Evolutionary conservation across 2,113 vertebrate species (phyloP).

Genomic region (Pelusios castaneus): DNA sequence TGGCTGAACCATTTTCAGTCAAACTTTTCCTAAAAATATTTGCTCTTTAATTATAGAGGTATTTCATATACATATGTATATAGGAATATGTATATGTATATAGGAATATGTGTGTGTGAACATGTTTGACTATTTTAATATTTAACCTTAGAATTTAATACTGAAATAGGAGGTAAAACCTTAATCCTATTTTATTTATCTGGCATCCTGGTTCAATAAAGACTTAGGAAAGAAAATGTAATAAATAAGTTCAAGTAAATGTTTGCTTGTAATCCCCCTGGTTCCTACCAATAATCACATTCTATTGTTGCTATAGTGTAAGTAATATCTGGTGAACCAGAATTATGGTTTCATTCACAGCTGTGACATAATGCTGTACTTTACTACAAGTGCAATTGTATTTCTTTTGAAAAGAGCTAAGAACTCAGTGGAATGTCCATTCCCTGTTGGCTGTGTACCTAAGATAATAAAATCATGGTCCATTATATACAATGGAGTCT

Average conservation of each 20-base stretch:
- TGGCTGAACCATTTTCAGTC: not conserved
- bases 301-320: conserved; percentile 44
- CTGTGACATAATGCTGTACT: conserved; percentile 54
- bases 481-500: conserved; percentile 46
- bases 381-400: conserved; percentile 53
- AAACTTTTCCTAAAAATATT: not conserved
- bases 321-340: conserved; percentile 64
- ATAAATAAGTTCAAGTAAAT: conserved; percentile 63
- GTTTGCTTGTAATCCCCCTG: conserved; percentile 49
- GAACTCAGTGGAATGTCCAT: conserved; percentile 43
- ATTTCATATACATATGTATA: not conserved
- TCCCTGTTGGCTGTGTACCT: conserved; percentile 26
- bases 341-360: conserved; percentile 63
- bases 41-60: not conserved
- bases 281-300: conserved; percentile 48
- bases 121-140: conserved; percentile 10
- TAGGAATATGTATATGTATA: not conserved
- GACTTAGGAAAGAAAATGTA: conserved; percentile 54
- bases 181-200: conserved; percentile 51
- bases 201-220: conserved; percentile 48
- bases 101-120: not conserved
- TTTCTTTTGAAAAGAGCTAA: conserved; percentile 60
- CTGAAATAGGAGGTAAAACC: conserved; percentile 35
- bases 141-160: conserved; percentile 31
- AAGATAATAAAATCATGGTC: conserved; percentile 61